Conservation (phyloP, 2,113 vertebrate genomes). For the Cavia aperea region DNA sequence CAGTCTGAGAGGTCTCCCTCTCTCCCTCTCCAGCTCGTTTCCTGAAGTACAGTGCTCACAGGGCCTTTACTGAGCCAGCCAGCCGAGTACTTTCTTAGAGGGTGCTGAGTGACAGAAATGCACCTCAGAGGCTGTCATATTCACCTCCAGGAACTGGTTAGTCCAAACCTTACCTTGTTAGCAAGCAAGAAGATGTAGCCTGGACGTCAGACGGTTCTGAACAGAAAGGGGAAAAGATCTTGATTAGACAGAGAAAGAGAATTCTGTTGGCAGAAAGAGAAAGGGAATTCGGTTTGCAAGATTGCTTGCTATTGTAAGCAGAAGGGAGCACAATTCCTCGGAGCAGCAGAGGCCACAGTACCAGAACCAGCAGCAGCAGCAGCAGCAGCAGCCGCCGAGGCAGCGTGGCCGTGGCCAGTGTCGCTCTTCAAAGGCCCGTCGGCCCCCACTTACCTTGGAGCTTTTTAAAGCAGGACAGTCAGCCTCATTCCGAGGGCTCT, state of each 20-base stretch:
- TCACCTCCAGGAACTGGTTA: slow-evolving; percentile 49
- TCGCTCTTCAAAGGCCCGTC: slow-evolving; percentile 41
- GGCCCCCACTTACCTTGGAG: slow-evolving; percentile 77
- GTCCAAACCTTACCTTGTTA: slow-evolving; percentile 75
- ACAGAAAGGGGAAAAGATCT: slow-evolving; percentile 55
- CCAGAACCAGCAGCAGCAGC: neutral
- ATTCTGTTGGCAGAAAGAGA: slow-evolving; percentile 28
- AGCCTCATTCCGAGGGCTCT: slow-evolving; percentile 60
- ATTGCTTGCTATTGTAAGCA: neutral
- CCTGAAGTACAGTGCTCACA: slow-evolving; percentile 10
- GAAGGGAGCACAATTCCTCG: slow-evolving; percentile 33
- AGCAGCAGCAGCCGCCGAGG: slow-evolving; percentile 9
- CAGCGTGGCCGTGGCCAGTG: slow-evolving; percentile 26
- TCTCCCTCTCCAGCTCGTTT: neutral
- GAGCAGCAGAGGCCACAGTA: neutral
- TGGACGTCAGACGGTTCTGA: slow-evolving; percentile 61
- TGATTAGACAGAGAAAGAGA: slow-evolving; percentile 42
- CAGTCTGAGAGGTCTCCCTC: neutral
- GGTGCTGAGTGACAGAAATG: slow-evolving; percentile 49
- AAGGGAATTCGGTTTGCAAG: slow-evolving; percentile 8
- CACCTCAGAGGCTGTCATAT: slow-evolving; percentile 29
- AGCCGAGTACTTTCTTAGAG: slow-evolving; percentile 46
- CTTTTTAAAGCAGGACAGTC: slow-evolving; percentile 75
- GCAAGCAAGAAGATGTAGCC: slow-evolving; percentile 52
- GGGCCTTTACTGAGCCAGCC: slow-evolving; percentile 33